Evolutionary conservation across 2,113 vertebrate species (phyloP), one percentile per base, ranked within the genome.

Genomic region (Crocuta crocuta): DNA sequence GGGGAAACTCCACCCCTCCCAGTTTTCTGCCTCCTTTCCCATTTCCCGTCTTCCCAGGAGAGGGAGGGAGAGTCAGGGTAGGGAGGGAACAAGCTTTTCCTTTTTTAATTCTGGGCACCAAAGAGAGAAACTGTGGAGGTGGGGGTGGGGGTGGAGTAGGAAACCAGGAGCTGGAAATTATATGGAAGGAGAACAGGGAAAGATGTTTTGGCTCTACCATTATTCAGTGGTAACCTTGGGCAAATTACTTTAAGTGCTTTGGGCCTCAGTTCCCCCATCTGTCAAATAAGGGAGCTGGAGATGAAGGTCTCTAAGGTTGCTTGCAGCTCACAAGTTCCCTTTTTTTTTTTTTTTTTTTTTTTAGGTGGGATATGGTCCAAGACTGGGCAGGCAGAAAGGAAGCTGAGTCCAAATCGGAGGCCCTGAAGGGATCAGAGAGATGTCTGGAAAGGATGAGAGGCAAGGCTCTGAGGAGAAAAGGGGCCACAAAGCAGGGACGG

Each of bases 21-120:
- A 2, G 35, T 93, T 95, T 92, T 97, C 94, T 84, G 93, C 78
- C 86, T 92, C 63, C 79, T 91, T 79, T 43, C 43, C 91, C 87
- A 71, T 97, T 94, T 96, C 91, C 79, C 85, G 94, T 97, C 95
- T 96, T 97, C 92, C 91, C 95, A 83, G 85, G 96, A 97, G 92
- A 89, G 95, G 96, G 87, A 97, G 96, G 95, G 84, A 88, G 89
- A 90, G 53, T 26, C 76, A 85, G 92, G 71, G 91, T 74, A 95
- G 93, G 90, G 91, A 96, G 85, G 88, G 85, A 97, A 93, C 74
- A 97, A 89, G 92, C 71, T 91, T 93, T 95, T 97, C 71, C 50
- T 92, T 96, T 89, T 94, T 98, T 98, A 97, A 96, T 97, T 97
- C 93, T 98, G 91, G 88, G 65, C 84, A 98, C 96, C 94, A 98